Evolutionary conservation across 2,113 vertebrate genomes (phyloP).

Genomic region (Chamaea fasciata): DNA sequence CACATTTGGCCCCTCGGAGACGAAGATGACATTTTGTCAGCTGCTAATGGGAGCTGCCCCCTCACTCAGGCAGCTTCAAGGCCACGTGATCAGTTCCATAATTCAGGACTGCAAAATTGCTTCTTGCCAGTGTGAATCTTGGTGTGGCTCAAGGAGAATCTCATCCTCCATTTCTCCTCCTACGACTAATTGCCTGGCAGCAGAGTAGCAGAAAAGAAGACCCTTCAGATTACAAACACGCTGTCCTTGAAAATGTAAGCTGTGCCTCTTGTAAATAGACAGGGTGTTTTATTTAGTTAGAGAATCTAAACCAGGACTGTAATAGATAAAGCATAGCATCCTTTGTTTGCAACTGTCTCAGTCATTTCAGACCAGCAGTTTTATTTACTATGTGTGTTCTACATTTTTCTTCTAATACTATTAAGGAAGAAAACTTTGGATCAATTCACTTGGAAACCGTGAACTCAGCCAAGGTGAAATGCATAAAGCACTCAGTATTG

Average conservation of each 20-base stretch:
- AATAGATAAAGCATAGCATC: neutral
- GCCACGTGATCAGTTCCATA: neutral
- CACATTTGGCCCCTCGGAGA: neutral
- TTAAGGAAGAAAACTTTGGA: constrained; percentile 31
- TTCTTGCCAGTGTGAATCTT: neutral
- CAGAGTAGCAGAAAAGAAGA: neutral
- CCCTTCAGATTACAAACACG: neutral
- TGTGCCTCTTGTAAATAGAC: neutral
- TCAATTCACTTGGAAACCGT: constrained; percentile 25
- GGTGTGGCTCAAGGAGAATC: constrained; percentile 15
- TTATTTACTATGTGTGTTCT: neutral
- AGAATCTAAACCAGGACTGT: neutral
- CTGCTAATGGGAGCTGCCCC: neutral
- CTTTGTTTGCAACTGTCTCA: neutral
- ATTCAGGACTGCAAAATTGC: constrained; percentile 4
- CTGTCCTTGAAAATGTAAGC: constrained; percentile 16
- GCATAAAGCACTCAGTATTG: neutral
- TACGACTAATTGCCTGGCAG: neutral
- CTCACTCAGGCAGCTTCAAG: neutral
- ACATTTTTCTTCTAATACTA: neutral
- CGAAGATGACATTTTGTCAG: neutral
- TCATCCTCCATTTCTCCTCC: neutral
- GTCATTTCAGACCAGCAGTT: neutral
- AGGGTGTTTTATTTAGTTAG: neutral
- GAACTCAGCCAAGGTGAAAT: constrained; percentile 40